These are phyloP conservation scores for Heliconius hermathena DNA, from an alignment of 1,140 invertebrate genomes.

Conservation along the genomic window DNA sequence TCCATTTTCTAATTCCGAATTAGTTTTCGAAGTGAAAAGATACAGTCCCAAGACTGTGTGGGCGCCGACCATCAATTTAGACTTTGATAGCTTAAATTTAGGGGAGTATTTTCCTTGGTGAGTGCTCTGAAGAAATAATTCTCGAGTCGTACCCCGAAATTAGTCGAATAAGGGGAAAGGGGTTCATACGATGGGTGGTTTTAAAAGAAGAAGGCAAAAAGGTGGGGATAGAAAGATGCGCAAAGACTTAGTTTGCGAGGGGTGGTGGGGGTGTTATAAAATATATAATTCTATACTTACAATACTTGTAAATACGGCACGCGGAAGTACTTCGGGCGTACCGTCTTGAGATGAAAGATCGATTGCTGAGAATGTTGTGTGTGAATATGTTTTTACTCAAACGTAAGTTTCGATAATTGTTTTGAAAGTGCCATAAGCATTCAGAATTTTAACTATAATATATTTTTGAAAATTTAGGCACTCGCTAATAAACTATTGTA, in stretches of 20 bases:
- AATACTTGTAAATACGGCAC: constrained; percentile 81
- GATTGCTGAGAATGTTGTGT: background rate
- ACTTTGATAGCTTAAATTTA: constrained; percentile 49
- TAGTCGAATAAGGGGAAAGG: constrained; percentile 80
- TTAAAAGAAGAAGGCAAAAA: constrained; percentile 80
- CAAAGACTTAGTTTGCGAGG: constrained; percentile 80
- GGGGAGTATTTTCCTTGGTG: constrained; percentile 49
- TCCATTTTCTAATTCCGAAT: constrained; percentile 79
- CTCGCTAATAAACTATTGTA: too few relatives aligned
- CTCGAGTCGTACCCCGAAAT: constrained; percentile 80
- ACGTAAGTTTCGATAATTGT: background rate
- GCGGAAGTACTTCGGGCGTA: constrained; percentile 65
- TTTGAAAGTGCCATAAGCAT: too few relatives aligned
- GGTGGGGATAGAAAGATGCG: constrained; percentile 81
- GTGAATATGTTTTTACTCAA: background rate
- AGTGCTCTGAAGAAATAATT: constrained; percentile 74
- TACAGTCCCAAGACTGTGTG: constrained; percentile 79
- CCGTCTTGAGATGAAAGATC: constrained; percentile 47
- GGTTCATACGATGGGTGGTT: constrained; percentile 79
- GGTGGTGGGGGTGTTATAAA: constrained; percentile 77
- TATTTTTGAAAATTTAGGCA: too few relatives aligned
- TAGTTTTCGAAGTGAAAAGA: constrained; percentile 82
- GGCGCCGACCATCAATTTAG: constrained; percentile 42
- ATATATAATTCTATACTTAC: constrained; percentile 82
- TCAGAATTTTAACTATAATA: too few relatives aligned